A percentile compares a stretch with the other conserved stretches of the same genome.
phyloP scores from a whole-genome alignment of 2,113 vertebrate genomes.

The Glaucomys volans region DNA sequence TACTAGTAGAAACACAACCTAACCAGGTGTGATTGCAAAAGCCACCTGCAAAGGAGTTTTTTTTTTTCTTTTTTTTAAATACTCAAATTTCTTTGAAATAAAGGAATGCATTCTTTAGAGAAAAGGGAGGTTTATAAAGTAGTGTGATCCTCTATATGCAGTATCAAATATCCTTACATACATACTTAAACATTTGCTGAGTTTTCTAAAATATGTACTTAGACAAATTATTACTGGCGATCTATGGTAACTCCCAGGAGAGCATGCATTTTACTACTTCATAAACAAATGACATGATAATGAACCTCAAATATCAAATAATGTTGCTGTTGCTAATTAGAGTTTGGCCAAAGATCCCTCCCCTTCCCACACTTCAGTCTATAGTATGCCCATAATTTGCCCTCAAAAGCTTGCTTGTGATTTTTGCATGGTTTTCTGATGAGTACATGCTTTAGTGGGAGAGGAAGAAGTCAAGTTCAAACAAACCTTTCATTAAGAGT shows the following conservation, averaged over 20 bases:
- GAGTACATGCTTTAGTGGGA: slow-evolving; percentile 70
- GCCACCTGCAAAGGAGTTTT: slow-evolving; percentile 58
- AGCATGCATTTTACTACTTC: slow-evolving; percentile 18
- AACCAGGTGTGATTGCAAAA: slow-evolving; percentile 61
- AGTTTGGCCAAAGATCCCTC: background rate
- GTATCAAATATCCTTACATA: slow-evolving; percentile 77
- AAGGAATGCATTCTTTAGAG: slow-evolving; percentile 63
- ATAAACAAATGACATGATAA: slow-evolving; percentile 53
- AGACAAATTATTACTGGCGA: slow-evolving; percentile 57
- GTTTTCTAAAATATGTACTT: slow-evolving; percentile 51
- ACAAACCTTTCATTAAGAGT: slow-evolving; percentile 74
- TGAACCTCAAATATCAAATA: slow-evolving; percentile 51
- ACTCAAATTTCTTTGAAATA: slow-evolving; percentile 70
- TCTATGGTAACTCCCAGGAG: background rate
- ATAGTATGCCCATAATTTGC: slow-evolving; percentile 55
- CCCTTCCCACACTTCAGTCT: background rate
- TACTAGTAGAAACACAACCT: slow-evolving; percentile 52
- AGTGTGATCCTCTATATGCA: slow-evolving; percentile 45
- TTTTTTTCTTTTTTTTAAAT: slow-evolving; percentile 57
- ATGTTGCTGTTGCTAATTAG: slow-evolving; percentile 58
- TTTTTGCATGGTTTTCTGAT: slow-evolving; percentile 76
- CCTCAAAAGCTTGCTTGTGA: slow-evolving; percentile 71
- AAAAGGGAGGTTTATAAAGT: slow-evolving; percentile 57
- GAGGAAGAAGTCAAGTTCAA: slow-evolving; percentile 68
- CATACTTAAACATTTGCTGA: slow-evolving; percentile 61